phyloP scores from a whole-genome alignment of 2,113 vertebrate species.

The Actinemys pallida region DNA sequence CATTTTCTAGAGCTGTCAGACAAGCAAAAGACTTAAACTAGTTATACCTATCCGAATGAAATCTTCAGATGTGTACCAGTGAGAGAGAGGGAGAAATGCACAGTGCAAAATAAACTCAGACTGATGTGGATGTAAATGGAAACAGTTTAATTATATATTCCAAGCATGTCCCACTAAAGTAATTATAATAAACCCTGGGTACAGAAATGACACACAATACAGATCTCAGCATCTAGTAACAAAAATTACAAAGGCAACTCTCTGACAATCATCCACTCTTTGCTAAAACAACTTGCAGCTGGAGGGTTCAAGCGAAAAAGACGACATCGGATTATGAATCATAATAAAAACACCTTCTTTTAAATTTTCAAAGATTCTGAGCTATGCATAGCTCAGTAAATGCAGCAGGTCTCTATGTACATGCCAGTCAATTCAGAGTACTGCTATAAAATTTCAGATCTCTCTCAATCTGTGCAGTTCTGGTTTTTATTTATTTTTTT shows the following conservation, averaged over 20 bases:
- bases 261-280: constrained; percentile 33
- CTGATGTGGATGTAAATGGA: not conserved
- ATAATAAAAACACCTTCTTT: constrained; percentile 26
- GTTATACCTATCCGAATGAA: constrained; percentile 52
- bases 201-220: constrained; percentile 4
- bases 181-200: not conserved
- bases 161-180: constrained; percentile 48
- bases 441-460: constrained; percentile 40
- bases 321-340: not conserved
- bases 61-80: constrained; percentile 30
- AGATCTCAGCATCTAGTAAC: not conserved
- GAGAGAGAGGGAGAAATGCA: constrained; percentile 6
- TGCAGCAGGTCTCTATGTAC: constrained; percentile 4
- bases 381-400: constrained; percentile 34
- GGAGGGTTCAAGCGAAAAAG: constrained; percentile 36
- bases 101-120: not conserved
- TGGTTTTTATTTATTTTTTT: constrained; percentile 29
- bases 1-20: not conserved
- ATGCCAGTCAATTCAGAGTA: not conserved
- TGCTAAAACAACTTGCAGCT: not conserved
- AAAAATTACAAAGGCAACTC: constrained; percentile 13
- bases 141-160: constrained; percentile 55
- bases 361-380: constrained; percentile 5
- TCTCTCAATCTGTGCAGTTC: fast-evolving
- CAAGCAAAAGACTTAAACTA: not conserved